Base-by-base conservation (phyloP, 2,797 vertebrate genomes). In the Rhinella marina region DNA sequence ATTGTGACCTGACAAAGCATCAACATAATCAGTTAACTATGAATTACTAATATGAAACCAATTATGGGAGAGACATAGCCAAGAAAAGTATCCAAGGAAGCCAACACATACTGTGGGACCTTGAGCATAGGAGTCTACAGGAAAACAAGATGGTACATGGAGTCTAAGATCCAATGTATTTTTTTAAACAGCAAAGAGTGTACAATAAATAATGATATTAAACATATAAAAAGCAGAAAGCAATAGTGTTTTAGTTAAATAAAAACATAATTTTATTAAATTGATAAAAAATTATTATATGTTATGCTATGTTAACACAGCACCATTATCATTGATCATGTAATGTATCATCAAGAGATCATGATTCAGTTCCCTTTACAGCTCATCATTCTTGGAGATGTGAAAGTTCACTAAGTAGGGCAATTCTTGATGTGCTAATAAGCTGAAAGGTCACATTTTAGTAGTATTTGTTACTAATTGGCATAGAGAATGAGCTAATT, bases 391-490 rank as follows among this genome's bases (percentile, higher is more conserved):
- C 29, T 32, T 41, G 29, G 17, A 32, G 50, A 54, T 72, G 25
- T 57, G 82, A 84, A 56, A 29, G 52, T 54, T 70, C 48, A 32
- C 66, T 84, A 75, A 61, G 10, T 85, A 77, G 54, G 72, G 56
- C 56, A 85, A 64, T 77, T 77, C 57, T n/a, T 27, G 10, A 50
- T 77, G 72, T 77, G 72, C 16, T 54, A 50, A 62, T 77, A 62
- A 62, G 32, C 32, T 52, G 27, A 77, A 84, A 84, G 68, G 82
- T 62, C 57, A 85, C 48, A 62, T 12, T 25, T 77, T 77, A 77
- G 62, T 59, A 62, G 79, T n/a, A 64, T 77, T 76, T 77, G 56
- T 64, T 52, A 64, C 72, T 50, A 76, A 77, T 12, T 62, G 68
- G 68, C 57, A 23, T 10, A 14, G 9, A 50, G 32, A 14, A 41